Conservation (phyloP, 1,140 invertebrate genomes). For the Caenorhabditis inopinata region DNA sequence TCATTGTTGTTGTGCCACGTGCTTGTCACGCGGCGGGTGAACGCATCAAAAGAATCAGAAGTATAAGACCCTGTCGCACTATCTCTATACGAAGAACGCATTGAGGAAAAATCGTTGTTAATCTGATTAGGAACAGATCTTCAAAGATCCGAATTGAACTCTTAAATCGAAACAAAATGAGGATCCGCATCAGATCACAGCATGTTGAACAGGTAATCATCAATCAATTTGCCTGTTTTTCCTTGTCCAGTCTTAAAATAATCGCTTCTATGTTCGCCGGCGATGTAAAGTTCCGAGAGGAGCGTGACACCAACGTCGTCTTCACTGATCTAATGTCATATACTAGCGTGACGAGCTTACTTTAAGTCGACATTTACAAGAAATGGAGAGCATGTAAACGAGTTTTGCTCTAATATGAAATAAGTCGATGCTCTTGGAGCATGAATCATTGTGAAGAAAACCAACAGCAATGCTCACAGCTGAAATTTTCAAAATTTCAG, state of each 20-base stretch:
- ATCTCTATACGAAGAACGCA: background rate
- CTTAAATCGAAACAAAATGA: background rate
- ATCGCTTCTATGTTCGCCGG: too few species aligned
- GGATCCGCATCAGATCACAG: background rate
- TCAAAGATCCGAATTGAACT: background rate
- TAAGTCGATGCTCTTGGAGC: too few species aligned
- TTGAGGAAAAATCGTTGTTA: background rate
- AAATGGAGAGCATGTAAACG: background rate
- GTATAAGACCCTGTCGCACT: background rate
- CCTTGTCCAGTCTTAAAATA: too few species aligned
- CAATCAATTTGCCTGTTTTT: too few species aligned
- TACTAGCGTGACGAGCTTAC: too few species aligned
- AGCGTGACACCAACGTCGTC: background rate
- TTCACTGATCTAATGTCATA: background rate
- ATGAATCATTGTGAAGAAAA: background rate
- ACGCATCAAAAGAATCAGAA: constrained; percentile 26
- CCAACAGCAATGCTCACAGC: too few species aligned
- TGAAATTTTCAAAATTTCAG: too few species aligned
- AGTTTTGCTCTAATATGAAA: background rate
- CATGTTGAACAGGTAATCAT: background rate
- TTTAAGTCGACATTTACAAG: too few species aligned
- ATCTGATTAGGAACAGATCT: background rate
- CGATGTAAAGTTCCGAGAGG: too few species aligned
- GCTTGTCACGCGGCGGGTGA: constrained; percentile 21
- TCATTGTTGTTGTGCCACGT: constrained; percentile 27